Evolutionary conservation across 2,888 invertebrate genomes (phyloP), one percentile per base, ranked within the genome.

Genomic region (Cacoxenus indagator): DNA sequence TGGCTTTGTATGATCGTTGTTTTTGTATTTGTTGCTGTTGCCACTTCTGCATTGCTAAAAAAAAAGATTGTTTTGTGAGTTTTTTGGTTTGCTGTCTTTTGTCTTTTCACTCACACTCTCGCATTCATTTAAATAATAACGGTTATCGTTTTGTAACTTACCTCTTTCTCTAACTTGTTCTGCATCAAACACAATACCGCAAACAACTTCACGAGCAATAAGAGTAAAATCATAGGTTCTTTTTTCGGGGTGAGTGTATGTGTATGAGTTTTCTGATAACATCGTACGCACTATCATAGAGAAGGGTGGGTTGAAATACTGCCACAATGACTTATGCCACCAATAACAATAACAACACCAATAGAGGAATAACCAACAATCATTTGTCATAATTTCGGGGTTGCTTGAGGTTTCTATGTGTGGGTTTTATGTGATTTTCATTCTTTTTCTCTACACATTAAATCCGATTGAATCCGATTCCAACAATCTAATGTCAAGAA

Each of bases 131-230:
- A 22, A 37, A 59, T 59, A 59, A 31, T 37, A 37, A 59, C 59
- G 59, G 59, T 37, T 31, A 57, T 29, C 57, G 31, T 27, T 59
- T 59, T 54, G 24, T 54, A 5, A 37, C 8, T 54, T 54, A 19
- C 11, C 17, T 14, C 19, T 1, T 48, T 48, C 19, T 8, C 48
- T 19, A 4, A 51, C 51, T 19, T 4, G 19, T 22, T 19, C 51
- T n/a, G n/a, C 4, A 17, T 19, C 51, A 17, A 17, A 51, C 51
- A 51, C 51, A 22, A 11, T 4, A 4, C 37, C 8, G 37, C 37
- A 37, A 37, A 5, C 37, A 37, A 37, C 37, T 37, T 37, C 37
- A 37, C 14, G 37, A 37, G 37, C 37, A 37, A 4, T 1, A 37
- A 37, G 37, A 37, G 9, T 37, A 11, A 14, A 37, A 5, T 37